Base-by-base conservation (phyloP, 2,113 vertebrate genomes). In the Hiodon tergisus region DNA sequence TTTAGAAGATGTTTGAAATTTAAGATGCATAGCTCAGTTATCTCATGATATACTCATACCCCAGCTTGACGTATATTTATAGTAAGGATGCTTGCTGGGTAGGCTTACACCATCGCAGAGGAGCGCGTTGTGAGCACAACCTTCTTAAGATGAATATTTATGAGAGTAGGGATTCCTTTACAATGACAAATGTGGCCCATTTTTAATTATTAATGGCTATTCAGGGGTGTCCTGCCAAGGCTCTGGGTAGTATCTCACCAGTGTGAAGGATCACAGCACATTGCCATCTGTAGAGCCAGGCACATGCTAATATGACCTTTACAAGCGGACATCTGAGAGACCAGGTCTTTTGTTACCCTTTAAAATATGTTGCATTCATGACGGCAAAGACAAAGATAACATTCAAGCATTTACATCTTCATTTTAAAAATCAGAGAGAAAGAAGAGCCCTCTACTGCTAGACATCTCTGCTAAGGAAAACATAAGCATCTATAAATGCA, bases 121-220 rank as follows among this genome's bases (percentile, higher is more conserved):
- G 82, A 79, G 77, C 73, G 51, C 72, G 84, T 79, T 82, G 80
- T 85, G 79, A 78, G 84, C 83, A 83, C 83, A 79, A n/a, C 85
- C 81, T 83, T 78, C 77, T 68, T 71, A 31, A 31, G 31, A 31
- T 31, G 31, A 31, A 31, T 86, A 89, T 89, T 86, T 67, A 86
- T 87, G 82, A 81, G 86, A 74, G 83, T 88, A 72, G 61, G 75
- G 86, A 90, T 80, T 81, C 86, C 78, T 78, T 73, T 69, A 71
- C 78, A 81, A 82, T 78, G 75, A 51, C 17, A 68, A 72, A 78
- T 80, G 76, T 81, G 80, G 81, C 78, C 72, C 4, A 4, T 74
- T 79, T 83, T 76, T 74, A 79, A 83, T 87, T 85, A 90, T 88
- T 87, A 58, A 87, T 83, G 61, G 11, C 59, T 80, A 81, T 80